Evolutionary conservation across 2,113 vertebrate species (phyloP).

Genomic region (Clupea harengus): DNA sequence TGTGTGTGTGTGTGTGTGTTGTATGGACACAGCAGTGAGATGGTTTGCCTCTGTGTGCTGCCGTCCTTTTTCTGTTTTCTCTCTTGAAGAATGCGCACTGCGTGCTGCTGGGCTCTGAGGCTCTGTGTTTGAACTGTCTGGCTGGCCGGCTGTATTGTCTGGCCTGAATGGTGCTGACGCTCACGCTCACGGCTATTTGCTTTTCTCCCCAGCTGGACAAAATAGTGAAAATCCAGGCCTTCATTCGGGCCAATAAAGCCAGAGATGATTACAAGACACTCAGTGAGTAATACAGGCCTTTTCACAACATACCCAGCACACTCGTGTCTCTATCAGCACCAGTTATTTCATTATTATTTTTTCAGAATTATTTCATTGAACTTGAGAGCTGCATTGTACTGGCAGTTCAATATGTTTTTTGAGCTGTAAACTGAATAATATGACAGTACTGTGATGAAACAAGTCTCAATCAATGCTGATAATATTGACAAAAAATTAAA

Average conservation of each 20-base stretch:
- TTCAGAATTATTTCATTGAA: not conserved
- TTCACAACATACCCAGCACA: not conserved
- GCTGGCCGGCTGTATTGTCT: not conserved
- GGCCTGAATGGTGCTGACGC: not conserved
- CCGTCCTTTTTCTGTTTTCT: not conserved
- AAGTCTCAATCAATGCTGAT: no score
- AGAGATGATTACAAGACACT: constrained; percentile 98
- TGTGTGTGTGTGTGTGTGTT: no score
- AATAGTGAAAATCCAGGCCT: constrained; percentile 95
- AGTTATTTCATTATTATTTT: not conserved
- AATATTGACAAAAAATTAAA: no score
- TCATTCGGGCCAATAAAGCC: constrained; percentile 97
- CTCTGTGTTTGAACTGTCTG: not conserved
- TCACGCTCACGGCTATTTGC: constrained; percentile 41
- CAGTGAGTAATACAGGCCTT: constrained; percentile 76
- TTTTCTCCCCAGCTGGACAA: constrained; percentile 80
- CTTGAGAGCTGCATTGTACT: no score
- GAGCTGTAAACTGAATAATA: no score
- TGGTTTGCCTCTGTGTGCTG: not conserved
- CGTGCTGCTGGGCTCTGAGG: not conserved
- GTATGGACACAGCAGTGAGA: not conserved
- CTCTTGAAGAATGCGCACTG: not conserved
- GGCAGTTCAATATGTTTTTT: no score
- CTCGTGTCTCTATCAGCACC: not conserved
- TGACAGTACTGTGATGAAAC: no score